Evolutionary conservation across 2,797 vertebrate species (phyloP), one percentile per base, ranked within the genome.

Genomic region (Sebastes alutus): DNA sequence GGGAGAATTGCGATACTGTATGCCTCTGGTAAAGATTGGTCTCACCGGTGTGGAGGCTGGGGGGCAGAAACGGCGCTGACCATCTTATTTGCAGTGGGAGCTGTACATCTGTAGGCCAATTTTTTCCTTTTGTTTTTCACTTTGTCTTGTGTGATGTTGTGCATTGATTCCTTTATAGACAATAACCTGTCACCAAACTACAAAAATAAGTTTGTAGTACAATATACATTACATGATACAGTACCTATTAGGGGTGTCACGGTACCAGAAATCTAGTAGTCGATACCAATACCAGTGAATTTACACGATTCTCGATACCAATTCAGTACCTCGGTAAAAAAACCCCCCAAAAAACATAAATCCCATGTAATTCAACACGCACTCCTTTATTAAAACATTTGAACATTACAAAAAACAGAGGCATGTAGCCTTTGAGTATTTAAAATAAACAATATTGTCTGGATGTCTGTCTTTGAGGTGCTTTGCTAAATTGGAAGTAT

Each of bases 21-120:
- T 61, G 72, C 52, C 75, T 78, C 72, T 52, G 10, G 77, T 55
- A 64, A 82, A 88, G 76, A 78, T 52, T 72, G 68, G 66, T 66
- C 49, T 84, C 42, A 16, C n/a, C 33, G 75, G 63, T 81, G 58
- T 65, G 33, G 52, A 78, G 70, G 27, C 61, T 66, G 25, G 33
- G 60, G 14, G 60, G 14, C 25, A 67, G 46, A 78, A 70, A 76
- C 38, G 46, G 35, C 23, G 18, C 52, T 65, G 71, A 75, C 71
- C 33, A 65, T 68, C 58, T 35, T 75, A 61, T 54, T 82, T 78
- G 14, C 18, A 42, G 16, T 56, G 13, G 18, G 2, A 23, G 52
- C 5, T 78, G 23, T 30, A 9, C 32, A 33, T 22, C 20, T 69
- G 33, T 20, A 23, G 60, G 33, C 4, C 16, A 6, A 58, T 70